phyloP scores from a whole-genome alignment of 2,888 invertebrate species.

The Amphimallon solstitiale region DNA sequence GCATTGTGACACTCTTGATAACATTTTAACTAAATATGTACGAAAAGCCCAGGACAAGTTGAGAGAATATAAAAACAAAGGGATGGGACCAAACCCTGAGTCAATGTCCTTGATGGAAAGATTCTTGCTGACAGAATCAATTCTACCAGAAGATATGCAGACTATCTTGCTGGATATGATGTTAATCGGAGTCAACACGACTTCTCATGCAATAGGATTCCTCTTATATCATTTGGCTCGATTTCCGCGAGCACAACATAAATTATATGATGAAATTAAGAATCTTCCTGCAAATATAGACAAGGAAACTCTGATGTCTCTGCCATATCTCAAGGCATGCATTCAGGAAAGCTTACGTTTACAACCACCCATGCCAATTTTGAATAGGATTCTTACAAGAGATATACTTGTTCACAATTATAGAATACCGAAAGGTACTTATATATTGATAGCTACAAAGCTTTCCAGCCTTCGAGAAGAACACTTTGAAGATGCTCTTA shows the following conservation, averaged over 20 bases:
- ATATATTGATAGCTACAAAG: constrained; percentile 73
- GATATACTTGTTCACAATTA: constrained; percentile 72
- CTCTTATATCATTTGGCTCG: constrained; percentile 74
- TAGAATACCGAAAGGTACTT: constrained; percentile 69
- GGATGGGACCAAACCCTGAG: constrained; percentile 39
- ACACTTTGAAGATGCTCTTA: constrained; percentile 72
- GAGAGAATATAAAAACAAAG: constrained; percentile 51
- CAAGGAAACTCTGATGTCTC: constrained; percentile 52
- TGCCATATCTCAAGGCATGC: constrained; percentile 72
- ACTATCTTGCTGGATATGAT: constrained; percentile 74
- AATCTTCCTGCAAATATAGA: constrained; percentile 51
- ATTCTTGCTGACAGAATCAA: constrained; percentile 67
- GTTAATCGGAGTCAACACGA: constrained; percentile 73
- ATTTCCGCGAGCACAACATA: constrained; percentile 71
- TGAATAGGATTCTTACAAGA: constrained; percentile 70
- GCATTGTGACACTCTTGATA: constrained; percentile 71
- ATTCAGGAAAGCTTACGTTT: constrained; percentile 73
- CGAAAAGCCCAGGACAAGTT: constrained; percentile 60
- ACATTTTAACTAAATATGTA: constrained; percentile 71
- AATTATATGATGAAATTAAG: constrained; percentile 70
- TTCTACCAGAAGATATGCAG: constrained; percentile 70
- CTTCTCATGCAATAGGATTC: constrained; percentile 71
- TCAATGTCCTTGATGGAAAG: constrained; percentile 65
- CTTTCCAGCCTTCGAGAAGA: constrained; percentile 71
- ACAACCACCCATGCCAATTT: constrained; percentile 72